A percentile compares a stretch with the other conserved stretches of the same genome.
phyloP scores from a whole-genome alignment of 2,113 vertebrate species.

The Fulica atra region DNA sequence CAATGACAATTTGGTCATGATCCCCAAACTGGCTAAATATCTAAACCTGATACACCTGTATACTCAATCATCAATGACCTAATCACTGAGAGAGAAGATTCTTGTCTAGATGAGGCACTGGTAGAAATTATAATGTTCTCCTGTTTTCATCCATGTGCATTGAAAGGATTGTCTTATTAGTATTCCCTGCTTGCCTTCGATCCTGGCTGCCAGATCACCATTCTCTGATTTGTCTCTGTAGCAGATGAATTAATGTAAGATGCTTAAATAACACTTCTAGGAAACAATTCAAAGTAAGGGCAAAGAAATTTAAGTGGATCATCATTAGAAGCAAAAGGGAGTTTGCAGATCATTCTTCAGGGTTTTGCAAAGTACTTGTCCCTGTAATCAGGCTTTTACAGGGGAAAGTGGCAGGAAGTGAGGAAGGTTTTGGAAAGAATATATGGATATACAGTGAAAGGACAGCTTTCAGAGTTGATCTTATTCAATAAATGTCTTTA shows the following conservation, averaged over 20 bases:
- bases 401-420: not conserved
- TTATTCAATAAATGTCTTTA: not conserved
- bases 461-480: not conserved
- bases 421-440: not conserved
- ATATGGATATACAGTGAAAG: not conserved
- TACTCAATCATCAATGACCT: not conserved
- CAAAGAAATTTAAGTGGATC: not conserved
- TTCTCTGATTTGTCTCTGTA: not conserved
- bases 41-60: too few species aligned
- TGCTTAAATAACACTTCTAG: not conserved
- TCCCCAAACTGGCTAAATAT: not conserved
- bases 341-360: not conserved
- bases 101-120: not conserved
- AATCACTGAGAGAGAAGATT: not conserved
- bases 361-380: not conserved
- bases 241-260: not conserved
- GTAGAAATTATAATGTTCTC: not conserved
- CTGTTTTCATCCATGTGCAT: not conserved
- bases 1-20: not conserved
- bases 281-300: not conserved
- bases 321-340: not conserved
- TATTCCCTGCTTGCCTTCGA: not conserved
- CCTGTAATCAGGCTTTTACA: not conserved
- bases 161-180: not conserved
- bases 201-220: not conserved